Conservation (phyloP, 2,888 invertebrate species). For the Sarcophaga carnaria region DNA sequence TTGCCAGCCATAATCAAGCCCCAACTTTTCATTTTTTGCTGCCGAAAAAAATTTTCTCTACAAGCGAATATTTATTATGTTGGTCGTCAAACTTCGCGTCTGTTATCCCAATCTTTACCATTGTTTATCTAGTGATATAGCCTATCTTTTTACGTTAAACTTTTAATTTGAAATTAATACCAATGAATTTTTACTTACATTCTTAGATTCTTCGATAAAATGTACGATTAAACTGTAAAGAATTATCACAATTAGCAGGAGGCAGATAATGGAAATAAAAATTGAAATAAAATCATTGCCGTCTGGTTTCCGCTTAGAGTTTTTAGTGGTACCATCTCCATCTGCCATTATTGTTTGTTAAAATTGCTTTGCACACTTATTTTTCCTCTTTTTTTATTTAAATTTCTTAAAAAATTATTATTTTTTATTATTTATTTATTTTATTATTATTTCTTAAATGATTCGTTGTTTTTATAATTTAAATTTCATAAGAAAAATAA, state of each 20-base stretch:
- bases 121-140: too few relatives aligned
- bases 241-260: slow-evolving; percentile 48
- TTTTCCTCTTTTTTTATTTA: background rate
- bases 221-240: slow-evolving; percentile 46
- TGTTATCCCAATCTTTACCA: too few relatives aligned
- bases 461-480: background rate
- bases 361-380: background rate
- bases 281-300: slow-evolving; percentile 28
- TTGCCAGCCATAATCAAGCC: too few relatives aligned
- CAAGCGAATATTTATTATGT: too few relatives aligned
- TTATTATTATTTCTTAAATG: background rate
- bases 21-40: too few relatives aligned
- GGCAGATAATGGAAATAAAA: slow-evolving; percentile 31
- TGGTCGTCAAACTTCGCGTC: too few relatives aligned
- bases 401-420: background rate
- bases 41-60: too few relatives aligned
- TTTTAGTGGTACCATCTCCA: background rate
- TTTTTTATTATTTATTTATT: background rate
- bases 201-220: slow-evolving; percentile 36
- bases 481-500: too few relatives aligned
- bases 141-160: too few relatives aligned
- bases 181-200: slow-evolving; percentile 49
- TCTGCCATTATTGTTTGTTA: background rate
- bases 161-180: too few relatives aligned
- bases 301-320: background rate